Percentiles rank a stretch among this genome's conserved stretches.
These are phyloP conservation scores for Channa argus DNA, from an alignment of 2,113 vertebrate species.

Conservation along the genomic window DNA sequence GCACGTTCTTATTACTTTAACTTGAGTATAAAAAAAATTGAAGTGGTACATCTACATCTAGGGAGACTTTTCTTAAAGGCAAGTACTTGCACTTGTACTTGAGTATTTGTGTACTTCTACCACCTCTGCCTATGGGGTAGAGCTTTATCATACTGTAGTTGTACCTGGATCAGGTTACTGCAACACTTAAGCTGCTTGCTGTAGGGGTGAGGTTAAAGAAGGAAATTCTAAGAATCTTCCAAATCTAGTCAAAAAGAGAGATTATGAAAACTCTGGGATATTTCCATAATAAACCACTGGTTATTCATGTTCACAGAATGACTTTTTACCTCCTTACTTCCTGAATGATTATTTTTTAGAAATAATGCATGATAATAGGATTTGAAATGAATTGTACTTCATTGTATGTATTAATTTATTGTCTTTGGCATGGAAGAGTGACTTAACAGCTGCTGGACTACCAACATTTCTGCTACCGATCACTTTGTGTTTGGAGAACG, in stretches of 20 bases:
- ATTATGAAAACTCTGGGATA: constrained; percentile 50
- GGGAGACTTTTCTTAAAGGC: too few relatives aligned
- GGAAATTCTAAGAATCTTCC: neutral
- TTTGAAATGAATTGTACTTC: constrained; percentile 48
- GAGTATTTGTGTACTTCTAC: too few relatives aligned
- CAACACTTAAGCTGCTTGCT: constrained; percentile 18
- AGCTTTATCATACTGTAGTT: neutral
- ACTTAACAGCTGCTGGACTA: constrained; percentile 38
- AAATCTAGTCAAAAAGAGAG: constrained; percentile 14
- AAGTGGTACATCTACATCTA: too few relatives aligned
- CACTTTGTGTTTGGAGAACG: constrained; percentile 16
- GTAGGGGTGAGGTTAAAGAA: neutral
- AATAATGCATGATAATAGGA: constrained; percentile 74
- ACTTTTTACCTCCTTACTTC: constrained; percentile 55
- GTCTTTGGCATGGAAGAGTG: constrained; percentile 61
- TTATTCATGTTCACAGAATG: constrained; percentile 49
- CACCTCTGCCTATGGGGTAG: too few relatives aligned
- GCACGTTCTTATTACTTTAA: too few relatives aligned
- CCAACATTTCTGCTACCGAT: constrained; percentile 6
- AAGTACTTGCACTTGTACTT: too few relatives aligned
- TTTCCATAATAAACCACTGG: constrained; percentile 36
- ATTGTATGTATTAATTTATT: constrained; percentile 49
- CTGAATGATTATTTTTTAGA: constrained; percentile 56
- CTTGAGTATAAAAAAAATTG: too few relatives aligned
- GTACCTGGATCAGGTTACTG: constrained; percentile 12